A percentile compares a stretch with the other conserved stretches of the same genome.
Evolutionary conservation across 2,113 vertebrate genomes (phyloP).

Genomic region (Elanoides forficatus): DNA sequence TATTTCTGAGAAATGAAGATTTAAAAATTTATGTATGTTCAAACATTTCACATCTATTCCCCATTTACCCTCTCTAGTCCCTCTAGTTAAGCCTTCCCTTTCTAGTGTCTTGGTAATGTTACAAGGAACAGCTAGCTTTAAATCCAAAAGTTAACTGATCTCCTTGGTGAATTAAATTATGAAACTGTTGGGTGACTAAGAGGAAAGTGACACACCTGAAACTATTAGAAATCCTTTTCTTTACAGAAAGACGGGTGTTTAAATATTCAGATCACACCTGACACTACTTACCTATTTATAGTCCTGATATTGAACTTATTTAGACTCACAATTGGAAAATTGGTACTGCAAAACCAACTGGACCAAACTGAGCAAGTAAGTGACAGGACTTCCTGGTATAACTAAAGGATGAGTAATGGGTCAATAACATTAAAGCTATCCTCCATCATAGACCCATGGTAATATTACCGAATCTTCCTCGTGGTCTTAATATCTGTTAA

Average conservation of each 20-base stretch:
- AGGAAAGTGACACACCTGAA: background rate
- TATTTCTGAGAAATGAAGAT: background rate
- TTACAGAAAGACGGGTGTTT: background rate
- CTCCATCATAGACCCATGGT: background rate
- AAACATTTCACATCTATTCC: background rate
- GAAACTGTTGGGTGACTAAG: background rate
- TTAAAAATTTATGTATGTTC: background rate
- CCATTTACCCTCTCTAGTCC: background rate
- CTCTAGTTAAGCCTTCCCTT: background rate
- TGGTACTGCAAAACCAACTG: background rate
- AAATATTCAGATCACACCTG: background rate
- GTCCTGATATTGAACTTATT: background rate
- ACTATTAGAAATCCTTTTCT: background rate
- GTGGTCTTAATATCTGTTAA: background rate
- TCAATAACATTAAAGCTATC: background rate
- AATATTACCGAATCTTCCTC: background rate
- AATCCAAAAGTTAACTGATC: background rate
- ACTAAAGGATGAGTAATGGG: background rate
- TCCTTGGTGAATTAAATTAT: background rate
- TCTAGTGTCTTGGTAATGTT: background rate
- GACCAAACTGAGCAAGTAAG: background rate
- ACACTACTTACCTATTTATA: background rate
- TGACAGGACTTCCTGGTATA: background rate
- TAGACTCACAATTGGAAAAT: background rate
- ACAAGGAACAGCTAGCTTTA: background rate